phyloP scores from a whole-genome alignment of 2,113 vertebrate genomes.

The Copsychus sechellarum region DNA sequence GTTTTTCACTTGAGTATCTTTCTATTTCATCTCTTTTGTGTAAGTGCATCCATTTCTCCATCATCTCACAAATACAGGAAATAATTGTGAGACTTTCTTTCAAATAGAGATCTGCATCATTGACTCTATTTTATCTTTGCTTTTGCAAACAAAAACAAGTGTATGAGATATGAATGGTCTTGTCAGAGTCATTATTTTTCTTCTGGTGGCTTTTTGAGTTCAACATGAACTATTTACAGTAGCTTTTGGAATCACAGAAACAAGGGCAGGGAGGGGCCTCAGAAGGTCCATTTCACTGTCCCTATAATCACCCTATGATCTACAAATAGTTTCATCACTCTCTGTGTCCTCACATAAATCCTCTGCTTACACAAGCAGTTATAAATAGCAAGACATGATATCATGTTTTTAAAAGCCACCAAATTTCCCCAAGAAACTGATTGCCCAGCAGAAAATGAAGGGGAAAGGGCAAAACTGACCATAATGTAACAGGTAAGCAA shows the following conservation, averaged over 20 bases:
- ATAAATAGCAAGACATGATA: neutral
- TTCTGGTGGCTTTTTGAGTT: neutral
- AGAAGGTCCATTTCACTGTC: neutral
- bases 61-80: conserved; percentile 19
- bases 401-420: neutral
- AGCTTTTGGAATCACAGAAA: neutral
- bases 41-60: neutral
- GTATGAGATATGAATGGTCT: neutral
- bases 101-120: neutral
- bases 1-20: conserved; percentile 1
- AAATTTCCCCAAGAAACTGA: neutral
- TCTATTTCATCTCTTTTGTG: neutral
- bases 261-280: neutral
- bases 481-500: neutral
- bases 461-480: neutral
- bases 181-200: neutral
- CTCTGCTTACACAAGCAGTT: conserved; percentile 26
- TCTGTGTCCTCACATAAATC: neutral
- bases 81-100: conserved; percentile 31
- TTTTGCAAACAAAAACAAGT: neutral
- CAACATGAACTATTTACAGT: neutral
- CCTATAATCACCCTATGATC: neutral
- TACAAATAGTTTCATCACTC: neutral
- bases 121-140: conserved; percentile 45
- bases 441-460: neutral